phyloP scores from a whole-genome alignment of 2,888 invertebrate genomes.

The Ormia ochracea region DNA sequence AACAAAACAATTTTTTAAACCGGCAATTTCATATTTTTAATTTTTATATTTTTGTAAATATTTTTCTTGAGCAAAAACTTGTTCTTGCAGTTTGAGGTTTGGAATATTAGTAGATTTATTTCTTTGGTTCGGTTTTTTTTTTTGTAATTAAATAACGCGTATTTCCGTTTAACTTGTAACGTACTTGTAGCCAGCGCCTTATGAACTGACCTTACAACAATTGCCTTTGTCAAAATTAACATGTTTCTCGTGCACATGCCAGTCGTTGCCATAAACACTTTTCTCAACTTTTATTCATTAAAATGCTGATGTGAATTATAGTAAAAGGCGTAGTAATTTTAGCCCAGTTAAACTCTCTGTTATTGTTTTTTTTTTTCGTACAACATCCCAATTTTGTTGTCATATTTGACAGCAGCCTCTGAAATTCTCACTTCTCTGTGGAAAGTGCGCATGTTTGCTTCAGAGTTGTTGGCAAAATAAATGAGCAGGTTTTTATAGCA shows the following conservation, averaged over 20 bases:
- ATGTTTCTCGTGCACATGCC: constrained; percentile 17
- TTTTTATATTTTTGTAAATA: no score
- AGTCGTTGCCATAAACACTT: constrained; percentile 18
- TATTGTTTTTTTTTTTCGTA: background rate
- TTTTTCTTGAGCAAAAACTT: background rate
- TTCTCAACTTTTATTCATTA: constrained; percentile 18
- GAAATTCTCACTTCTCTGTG: background rate
- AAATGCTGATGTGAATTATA: background rate
- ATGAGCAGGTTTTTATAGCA: background rate
- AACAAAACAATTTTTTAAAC: no score
- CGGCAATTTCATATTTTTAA: no score
- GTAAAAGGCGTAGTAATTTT: background rate
- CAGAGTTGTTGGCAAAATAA: background rate
- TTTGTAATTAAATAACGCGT: background rate
- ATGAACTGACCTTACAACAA: constrained; percentile 67
- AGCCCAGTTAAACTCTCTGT: background rate
- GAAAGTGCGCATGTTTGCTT: background rate
- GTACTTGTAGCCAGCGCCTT: constrained; percentile 70
- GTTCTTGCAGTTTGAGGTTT: background rate
- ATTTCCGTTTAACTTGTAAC: constrained; percentile 58
- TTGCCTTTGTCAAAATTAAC: constrained; percentile 50
- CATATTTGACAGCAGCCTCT: background rate
- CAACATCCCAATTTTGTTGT: background rate
- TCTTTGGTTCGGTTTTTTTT: background rate
- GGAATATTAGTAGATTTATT: background rate